These are phyloP conservation scores for Drosophila grimshawi DNA, from an alignment of 1,140 invertebrate genomes.

Conservation along the genomic window DNA sequence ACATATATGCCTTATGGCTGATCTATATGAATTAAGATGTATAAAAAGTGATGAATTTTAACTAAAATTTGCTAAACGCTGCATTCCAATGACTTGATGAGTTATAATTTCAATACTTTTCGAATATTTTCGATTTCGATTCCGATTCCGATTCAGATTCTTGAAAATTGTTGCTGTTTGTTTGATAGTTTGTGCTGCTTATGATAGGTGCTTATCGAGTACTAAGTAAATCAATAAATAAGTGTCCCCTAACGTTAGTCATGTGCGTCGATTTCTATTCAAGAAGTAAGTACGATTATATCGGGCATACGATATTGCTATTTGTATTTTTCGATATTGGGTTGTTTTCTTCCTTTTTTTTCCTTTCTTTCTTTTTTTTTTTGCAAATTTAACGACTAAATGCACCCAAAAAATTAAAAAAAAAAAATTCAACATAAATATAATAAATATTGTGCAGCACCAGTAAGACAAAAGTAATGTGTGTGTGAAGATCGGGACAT, in stretches of 20 bases:
- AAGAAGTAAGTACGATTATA: conserved; percentile 19
- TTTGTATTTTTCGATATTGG: conserved; percentile 4
- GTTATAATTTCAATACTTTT: conserved; percentile 6
- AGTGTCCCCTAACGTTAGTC: conserved; percentile 38
- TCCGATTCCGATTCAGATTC: background rate
- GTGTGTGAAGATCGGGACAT: conserved; percentile 31
- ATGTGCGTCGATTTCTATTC: conserved; percentile 25
- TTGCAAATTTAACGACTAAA: conserved; percentile 64
- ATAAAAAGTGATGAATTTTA: conserved; percentile 19
- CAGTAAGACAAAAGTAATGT: conserved; percentile 42
- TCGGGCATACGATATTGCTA: conserved; percentile 24
- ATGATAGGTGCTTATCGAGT: conserved; percentile 25
- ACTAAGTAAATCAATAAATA: conserved; percentile 42
- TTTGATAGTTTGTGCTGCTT: conserved; percentile 7
- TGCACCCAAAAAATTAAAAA: conserved; percentile 62
- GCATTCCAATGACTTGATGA: conserved; percentile 27
- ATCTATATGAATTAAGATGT: conserved; percentile 38
- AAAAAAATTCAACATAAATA: conserved; percentile 40
- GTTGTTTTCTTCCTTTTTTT: too few relatives aligned
- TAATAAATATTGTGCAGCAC: conserved; percentile 61
- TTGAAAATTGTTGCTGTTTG: background rate
- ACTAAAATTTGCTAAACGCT: conserved; percentile 30
- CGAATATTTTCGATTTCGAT: background rate
- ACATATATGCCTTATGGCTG: conserved; percentile 41
- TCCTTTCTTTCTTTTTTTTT: background rate